Evolutionary conservation across 35 echinoderm and acorn worm species (phyloP), one percentile per base, ranked within the genome.

Genomic region (Apostichopus japonicus): DNA sequence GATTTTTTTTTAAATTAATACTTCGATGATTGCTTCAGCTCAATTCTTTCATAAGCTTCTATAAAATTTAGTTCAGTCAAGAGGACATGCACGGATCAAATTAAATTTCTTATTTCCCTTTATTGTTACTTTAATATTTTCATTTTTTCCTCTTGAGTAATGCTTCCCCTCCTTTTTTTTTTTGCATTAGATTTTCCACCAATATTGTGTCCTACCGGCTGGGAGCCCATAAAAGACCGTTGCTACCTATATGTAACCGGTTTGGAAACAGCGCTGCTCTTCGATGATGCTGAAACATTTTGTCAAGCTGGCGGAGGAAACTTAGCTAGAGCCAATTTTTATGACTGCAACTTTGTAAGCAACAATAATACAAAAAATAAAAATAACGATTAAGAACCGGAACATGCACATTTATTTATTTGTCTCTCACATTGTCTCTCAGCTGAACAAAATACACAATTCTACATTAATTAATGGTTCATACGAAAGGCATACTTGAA

Each of bases 341-440:
- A 89, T 51, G 86, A 89, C 62, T 89, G 86, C 44, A 89, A 89
- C 33, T 89, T 11, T 73, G 86, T 89, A 52, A 89, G 86, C 72
- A 6, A 78, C 21, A 24, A 78, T 13, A 78, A 78, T 9, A 13
- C 77, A 78, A 24, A 78, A 23, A 44, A 17, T 78, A 78, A 11
- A 10, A 61, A 8, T 61, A 13, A 61, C 13, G 33, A 44, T 44
- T 44, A 44, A 44, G 33, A 44, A 44, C 33, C 33, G 33, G 33
- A 44, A 44, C 33, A 44, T 44, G 33, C 33, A 44, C 33, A 44
- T 44, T 44, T 44, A 44, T 44, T 44, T 44, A 44, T 4, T 4
- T 44, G 33, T 44, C 33, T 44, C 33, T 44, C 33, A 44, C 33
- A 44, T 44, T 44, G 33, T 44, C 33, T 44, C 33, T 44, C 33